phyloP scores from a whole-genome alignment of 2,888 invertebrate genomes.

The Ditylenchus weischeri region DNA sequence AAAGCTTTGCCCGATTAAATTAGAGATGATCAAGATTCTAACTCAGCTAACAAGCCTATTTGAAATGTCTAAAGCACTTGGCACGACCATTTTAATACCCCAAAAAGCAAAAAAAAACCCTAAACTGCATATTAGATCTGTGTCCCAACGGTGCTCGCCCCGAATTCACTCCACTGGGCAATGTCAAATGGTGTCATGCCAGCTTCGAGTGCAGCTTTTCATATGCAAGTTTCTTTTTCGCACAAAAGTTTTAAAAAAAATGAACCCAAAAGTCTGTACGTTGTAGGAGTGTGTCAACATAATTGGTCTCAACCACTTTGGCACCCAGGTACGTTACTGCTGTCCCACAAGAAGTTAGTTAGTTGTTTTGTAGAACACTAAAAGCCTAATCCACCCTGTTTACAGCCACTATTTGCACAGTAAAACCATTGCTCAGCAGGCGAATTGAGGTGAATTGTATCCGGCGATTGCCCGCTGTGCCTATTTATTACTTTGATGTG shows the following conservation, averaged over 20 bases:
- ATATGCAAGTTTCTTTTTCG: background rate
- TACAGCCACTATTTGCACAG: conserved; percentile 30
- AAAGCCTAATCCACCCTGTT: background rate
- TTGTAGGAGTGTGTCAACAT: conserved; percentile 28
- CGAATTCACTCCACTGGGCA: background rate
- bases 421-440: conserved; percentile 14
- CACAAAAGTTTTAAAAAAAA: background rate
- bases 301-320: conserved; percentile 33
- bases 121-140: conserved; percentile 1
- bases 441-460: conserved; percentile 5
- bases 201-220: conserved; percentile 24
- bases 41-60: too few species aligned
- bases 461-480: conserved; percentile 10
- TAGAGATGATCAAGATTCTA: too few species aligned
- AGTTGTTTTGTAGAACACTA: background rate
- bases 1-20: too few species aligned
- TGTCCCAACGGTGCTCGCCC: conserved; percentile 16
- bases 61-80: too few species aligned
- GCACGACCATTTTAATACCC: too few species aligned
- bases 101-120: too few species aligned
- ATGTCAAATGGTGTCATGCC: conserved; percentile 28
- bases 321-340: conserved; percentile 33
- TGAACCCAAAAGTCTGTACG: too few species aligned
- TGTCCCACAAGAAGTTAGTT: conserved; percentile 33
- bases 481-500: conserved; percentile 32